Percentiles rank a stretch among this genome's conserved stretches.
Conservation (phyloP, 2,888 invertebrate genomes). For the Drosophila tripunctata region DNA sequence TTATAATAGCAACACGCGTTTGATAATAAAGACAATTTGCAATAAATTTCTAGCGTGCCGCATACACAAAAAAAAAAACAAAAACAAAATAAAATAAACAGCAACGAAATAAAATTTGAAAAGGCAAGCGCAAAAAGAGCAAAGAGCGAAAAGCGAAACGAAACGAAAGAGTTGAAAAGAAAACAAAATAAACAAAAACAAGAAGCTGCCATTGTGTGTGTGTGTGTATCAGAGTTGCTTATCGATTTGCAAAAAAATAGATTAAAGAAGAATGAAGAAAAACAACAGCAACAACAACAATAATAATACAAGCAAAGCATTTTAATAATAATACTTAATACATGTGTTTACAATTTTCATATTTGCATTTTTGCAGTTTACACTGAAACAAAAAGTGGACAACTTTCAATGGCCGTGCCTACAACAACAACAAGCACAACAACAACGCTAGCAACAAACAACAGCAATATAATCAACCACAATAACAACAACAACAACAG, state of each 20-base stretch:
- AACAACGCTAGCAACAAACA: slow-evolving; percentile 63
- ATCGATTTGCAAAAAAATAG: slow-evolving; percentile 25
- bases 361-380: slow-evolving; percentile 31
- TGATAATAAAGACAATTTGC: slow-evolving; percentile 44
- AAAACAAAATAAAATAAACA: too few species aligned
- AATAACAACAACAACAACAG: slow-evolving; percentile 34
- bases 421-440: slow-evolving; percentile 72
- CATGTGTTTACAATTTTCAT: too few species aligned
- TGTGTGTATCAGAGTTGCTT: slow-evolving; percentile 29
- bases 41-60: slow-evolving; percentile 44
- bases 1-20: slow-evolving; percentile 42
- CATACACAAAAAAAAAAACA: slow-evolving; percentile 42
- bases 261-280: slow-evolving; percentile 19
- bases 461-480: slow-evolving; percentile 53
- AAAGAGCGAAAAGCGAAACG: too few species aligned
- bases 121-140: slow-evolving; percentile 16
- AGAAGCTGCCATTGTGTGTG: slow-evolving; percentile 10
- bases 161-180: slow-evolving; percentile 30
- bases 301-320: slow-evolving; percentile 9
- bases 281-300: slow-evolving; percentile 27
- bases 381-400: slow-evolving; percentile 50
- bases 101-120: too few species aligned
- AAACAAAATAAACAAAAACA: slow-evolving; percentile 56
- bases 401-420: slow-evolving; percentile 75
- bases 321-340: too few species aligned